Percentiles rank a stretch among this genome's conserved stretches.
These are phyloP conservation scores for Brachionus sp. DNA, from an alignment of 1,140 invertebrate genomes.

Conservation along the genomic window DNA sequence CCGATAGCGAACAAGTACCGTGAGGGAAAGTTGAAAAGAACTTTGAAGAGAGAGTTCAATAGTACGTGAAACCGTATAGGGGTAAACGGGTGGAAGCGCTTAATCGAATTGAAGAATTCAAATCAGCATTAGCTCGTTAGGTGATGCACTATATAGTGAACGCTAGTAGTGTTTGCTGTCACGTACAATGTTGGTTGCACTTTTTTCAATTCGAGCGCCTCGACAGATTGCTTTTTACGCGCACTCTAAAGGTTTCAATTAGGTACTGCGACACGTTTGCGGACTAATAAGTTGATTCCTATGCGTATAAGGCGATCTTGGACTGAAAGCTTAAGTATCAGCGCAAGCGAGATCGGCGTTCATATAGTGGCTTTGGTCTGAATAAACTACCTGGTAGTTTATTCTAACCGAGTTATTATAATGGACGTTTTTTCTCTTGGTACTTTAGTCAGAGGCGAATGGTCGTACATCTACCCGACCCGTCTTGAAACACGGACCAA, in stretches of 20 bases:
- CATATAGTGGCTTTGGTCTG: neutral
- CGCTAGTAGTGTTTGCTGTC: constrained; percentile 52
- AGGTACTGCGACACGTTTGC: constrained; percentile 45
- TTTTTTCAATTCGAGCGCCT: constrained; percentile 46
- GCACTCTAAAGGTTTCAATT: constrained; percentile 46
- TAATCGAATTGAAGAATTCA: constrained; percentile 51
- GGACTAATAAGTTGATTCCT: constrained; percentile 1
- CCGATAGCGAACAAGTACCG: constrained; percentile 85
- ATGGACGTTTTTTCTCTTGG: neutral
- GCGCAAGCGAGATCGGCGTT: constrained; percentile 22
- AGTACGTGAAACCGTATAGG: constrained; percentile 75
- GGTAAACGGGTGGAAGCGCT: constrained; percentile 65
- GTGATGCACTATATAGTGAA: constrained; percentile 49
- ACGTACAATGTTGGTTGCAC: constrained; percentile 32
- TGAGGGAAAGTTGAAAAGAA: constrained; percentile 85
- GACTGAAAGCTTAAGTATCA: constrained; percentile 7
- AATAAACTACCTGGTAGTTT: neutral
- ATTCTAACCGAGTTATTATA: neutral
- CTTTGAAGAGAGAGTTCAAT: constrained; percentile 82
- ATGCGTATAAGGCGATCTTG: constrained; percentile 11
- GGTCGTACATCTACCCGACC: constrained; percentile 64
- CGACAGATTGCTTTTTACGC: constrained; percentile 39
- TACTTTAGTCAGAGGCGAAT: constrained; percentile 61
- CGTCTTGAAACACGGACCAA: constrained; percentile 92
- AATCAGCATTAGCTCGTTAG: constrained; percentile 47